Conservation (phyloP, 2,113 vertebrate genomes). For the Macrotis lagotis region DNA sequence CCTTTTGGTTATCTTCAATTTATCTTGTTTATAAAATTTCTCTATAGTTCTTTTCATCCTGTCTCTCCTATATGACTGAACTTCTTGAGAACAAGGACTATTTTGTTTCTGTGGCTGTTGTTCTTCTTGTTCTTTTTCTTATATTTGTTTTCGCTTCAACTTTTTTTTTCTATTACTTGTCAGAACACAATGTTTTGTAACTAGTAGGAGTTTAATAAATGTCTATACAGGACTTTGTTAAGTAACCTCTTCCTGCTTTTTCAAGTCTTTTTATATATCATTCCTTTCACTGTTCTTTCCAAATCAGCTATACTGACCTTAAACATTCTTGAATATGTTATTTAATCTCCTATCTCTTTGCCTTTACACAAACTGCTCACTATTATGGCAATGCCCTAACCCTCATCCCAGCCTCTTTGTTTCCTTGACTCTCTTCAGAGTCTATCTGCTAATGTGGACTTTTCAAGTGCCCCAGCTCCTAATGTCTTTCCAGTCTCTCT, state of each 20-base stretch:
- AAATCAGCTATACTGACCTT: neutral
- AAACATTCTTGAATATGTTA: neutral
- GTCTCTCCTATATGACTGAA: neutral
- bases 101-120: too few relatives aligned
- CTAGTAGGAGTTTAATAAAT: neutral
- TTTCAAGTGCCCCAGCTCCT: neutral
- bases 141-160: too few relatives aligned
- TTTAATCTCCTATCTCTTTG: neutral
- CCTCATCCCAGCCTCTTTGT: neutral
- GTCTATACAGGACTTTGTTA: neutral
- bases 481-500: neutral
- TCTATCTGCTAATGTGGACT: neutral
- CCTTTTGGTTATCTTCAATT: neutral
- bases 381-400: too few relatives aligned
- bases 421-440: neutral
- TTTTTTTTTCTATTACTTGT: too few relatives aligned
- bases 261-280: neutral
- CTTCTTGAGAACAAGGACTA: neutral
- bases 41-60: neutral
- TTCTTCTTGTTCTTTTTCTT: too few relatives aligned
- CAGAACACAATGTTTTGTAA: neutral
- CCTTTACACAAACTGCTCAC: neutral
- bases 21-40: neutral
- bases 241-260: neutral
- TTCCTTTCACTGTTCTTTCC: neutral